These are phyloP conservation scores for Cheirogaleus major DNA, from an alignment of 2,797 vertebrate species.

Conservation along the genomic window DNA sequence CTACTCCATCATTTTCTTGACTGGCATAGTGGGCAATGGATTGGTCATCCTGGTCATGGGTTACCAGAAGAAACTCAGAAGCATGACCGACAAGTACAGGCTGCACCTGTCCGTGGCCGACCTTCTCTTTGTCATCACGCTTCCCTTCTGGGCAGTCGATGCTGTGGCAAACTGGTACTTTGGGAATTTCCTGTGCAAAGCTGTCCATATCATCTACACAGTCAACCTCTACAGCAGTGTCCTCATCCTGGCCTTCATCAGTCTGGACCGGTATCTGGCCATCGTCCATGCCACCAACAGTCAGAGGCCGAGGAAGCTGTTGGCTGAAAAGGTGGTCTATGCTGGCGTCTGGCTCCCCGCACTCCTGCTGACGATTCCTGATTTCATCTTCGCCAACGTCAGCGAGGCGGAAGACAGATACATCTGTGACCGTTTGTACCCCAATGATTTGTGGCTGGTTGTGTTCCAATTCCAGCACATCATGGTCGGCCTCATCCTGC, in stretches of 20 bases:
- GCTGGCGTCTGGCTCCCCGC: constrained; percentile 97
- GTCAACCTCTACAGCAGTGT: constrained; percentile 98
- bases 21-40: constrained; percentile 96
- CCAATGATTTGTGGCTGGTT: constrained; percentile 88
- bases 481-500: constrained; percentile 94
- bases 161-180: constrained; percentile 94
- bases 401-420: constrained; percentile 79
- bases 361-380: constrained; percentile 93
- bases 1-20: constrained; percentile 95
- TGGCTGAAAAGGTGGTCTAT: constrained; percentile 94
- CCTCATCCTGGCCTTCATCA: constrained; percentile 98
- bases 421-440: constrained; percentile 93
- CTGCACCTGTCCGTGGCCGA: constrained; percentile 97
- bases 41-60: constrained; percentile 97
- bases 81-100: constrained; percentile 98
- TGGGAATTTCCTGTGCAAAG: constrained; percentile 92
- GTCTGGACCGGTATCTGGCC: constrained; percentile 96
- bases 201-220: constrained; percentile 96
- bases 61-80: constrained; percentile 95
- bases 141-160: constrained; percentile 98
- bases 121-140: constrained; percentile 95
- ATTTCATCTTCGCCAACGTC: constrained; percentile 92
- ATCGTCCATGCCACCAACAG: constrained; percentile 97
- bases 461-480: constrained; percentile 96
- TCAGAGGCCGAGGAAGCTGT: constrained; percentile 91